A percentile compares a stretch with the other conserved stretches of the same genome.
Conservation (phyloP, 2,797 vertebrate species). For the Ambastaia sidthimunki region DNA sequence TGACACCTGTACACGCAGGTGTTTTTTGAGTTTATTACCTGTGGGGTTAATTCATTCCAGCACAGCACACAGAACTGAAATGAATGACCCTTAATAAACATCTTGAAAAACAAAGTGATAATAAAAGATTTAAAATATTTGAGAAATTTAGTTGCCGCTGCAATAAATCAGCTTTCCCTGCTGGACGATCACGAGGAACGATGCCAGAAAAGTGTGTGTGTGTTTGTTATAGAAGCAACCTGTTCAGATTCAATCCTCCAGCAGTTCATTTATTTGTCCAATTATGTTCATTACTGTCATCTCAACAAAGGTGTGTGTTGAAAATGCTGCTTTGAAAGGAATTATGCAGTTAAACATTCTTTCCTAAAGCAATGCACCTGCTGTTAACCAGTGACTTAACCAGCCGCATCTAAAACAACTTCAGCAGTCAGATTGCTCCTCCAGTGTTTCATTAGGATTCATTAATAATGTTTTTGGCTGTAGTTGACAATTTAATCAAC, state of each 20-base stretch:
- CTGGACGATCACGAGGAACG: too few relatives aligned
- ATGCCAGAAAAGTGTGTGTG: too few relatives aligned
- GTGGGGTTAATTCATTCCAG: constrained; percentile 28
- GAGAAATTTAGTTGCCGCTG: neutral
- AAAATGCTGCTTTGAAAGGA: neutral
- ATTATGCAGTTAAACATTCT: constrained; percentile 5
- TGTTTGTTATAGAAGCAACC: constrained; percentile 23
- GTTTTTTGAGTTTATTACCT: constrained; percentile 67
- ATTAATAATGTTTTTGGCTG: neutral
- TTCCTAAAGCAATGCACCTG: neutral
- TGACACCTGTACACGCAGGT: too few relatives aligned
- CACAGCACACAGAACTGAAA: neutral
- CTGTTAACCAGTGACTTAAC: constrained; percentile 17
- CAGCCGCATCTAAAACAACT: neutral
- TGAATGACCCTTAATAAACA: neutral
- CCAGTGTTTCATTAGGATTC: neutral
- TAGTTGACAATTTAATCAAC: neutral
- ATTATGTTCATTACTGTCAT: constrained; percentile 30
- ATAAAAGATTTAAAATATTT: neutral
- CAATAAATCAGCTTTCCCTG: neutral
- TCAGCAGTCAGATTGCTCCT: neutral
- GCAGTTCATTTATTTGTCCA: constrained; percentile 43
- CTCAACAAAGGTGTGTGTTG: neutral
- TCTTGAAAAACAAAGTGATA: neutral
- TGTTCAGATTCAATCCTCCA: constrained; percentile 5